These are phyloP conservation scores for Candoia aspera DNA, from an alignment of 2,113 vertebrate genomes.

Conservation along the genomic window DNA sequence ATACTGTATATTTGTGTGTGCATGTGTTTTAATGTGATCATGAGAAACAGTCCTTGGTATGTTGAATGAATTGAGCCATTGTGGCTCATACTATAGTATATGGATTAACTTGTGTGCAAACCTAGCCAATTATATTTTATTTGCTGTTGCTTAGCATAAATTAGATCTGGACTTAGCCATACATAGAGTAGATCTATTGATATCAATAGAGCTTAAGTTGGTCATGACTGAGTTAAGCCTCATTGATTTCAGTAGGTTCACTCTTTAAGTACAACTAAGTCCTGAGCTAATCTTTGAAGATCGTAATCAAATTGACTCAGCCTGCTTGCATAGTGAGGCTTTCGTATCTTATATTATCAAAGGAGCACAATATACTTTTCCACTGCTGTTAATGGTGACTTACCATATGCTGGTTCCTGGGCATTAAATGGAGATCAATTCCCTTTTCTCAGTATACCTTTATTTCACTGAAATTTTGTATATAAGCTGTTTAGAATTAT, in stretches of 20 bases:
- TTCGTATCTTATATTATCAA: background rate
- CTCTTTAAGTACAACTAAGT: background rate
- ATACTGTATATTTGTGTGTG: background rate
- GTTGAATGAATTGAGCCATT: background rate
- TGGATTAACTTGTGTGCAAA: background rate
- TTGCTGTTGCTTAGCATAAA: background rate
- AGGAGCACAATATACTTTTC: background rate
- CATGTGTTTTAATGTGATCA: background rate
- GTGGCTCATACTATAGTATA: background rate
- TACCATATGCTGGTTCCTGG: background rate
- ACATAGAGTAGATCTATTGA: background rate
- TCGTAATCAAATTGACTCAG: background rate
- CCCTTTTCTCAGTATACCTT: background rate
- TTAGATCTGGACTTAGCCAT: background rate
- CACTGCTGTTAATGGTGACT: background rate
- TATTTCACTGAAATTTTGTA: background rate
- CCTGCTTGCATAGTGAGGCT: background rate
- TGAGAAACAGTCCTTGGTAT: background rate
- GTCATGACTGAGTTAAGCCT: background rate
- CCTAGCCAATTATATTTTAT: background rate
- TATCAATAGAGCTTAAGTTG: background rate
- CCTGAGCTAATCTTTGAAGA: background rate
- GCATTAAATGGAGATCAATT: background rate
- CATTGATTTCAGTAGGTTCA: background rate
- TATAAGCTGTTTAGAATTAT: background rate